Conservation (phyloP, 2,113 vertebrate species). For the Poecile atricapillus region DNA sequence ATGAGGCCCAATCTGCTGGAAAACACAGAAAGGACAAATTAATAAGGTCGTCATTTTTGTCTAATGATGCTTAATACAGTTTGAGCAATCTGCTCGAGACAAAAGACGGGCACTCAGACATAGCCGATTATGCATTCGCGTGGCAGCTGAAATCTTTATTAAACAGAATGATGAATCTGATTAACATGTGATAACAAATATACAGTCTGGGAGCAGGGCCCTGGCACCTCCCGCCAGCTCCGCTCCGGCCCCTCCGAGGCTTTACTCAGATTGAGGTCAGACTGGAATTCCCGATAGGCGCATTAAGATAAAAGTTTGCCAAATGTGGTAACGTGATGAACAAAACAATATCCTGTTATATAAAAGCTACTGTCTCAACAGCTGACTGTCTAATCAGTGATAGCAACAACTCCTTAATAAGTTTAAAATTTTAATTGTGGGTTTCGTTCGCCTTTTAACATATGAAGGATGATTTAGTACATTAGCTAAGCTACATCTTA, state of each 20-base stretch:
- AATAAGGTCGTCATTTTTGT: slow-evolving; percentile 73
- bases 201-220: slow-evolving; percentile 60
- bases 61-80: slow-evolving; percentile 77
- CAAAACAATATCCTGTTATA: slow-evolving; percentile 64
- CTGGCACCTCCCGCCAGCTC: slow-evolving; percentile 61
- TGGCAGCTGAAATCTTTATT: slow-evolving; percentile 81
- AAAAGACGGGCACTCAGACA: slow-evolving; percentile 72
- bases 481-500: background rate
- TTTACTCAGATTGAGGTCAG: slow-evolving; percentile 84
- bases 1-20: slow-evolving; percentile 73
- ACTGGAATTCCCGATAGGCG: slow-evolving; percentile 71
- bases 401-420: slow-evolving; percentile 44
- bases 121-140: slow-evolving; percentile 74
- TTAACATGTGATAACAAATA: slow-evolving; percentile 79
- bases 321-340: slow-evolving; percentile 63
- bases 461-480: background rate
- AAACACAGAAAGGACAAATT: slow-evolving; percentile 77
- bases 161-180: slow-evolving; percentile 78
- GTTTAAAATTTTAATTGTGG: slow-evolving; percentile 35
- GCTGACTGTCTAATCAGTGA: slow-evolving; percentile 55
- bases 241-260: slow-evolving; percentile 60
- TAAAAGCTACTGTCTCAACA: slow-evolving; percentile 50
- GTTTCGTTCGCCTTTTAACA: background rate
- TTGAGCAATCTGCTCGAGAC: slow-evolving; percentile 79
- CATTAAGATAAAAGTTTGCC: slow-evolving; percentile 77